These are phyloP conservation scores for Diabrotica virgifera DNA, from an alignment of 1,140 invertebrate species.

Conservation along the genomic window DNA sequence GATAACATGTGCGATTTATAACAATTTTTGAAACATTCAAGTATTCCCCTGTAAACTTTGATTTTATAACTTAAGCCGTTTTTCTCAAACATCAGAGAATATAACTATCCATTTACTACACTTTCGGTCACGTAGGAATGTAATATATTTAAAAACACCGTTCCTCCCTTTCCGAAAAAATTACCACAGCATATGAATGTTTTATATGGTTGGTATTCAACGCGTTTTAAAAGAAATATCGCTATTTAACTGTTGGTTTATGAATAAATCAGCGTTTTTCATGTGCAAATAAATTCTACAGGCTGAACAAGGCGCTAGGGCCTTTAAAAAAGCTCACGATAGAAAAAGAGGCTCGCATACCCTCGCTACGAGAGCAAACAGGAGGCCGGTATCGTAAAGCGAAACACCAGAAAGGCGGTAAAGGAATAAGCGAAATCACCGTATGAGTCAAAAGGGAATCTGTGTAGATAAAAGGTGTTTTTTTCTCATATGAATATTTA, in stretches of 20 bases:
- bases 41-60: too few species aligned
- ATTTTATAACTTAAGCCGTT: too few species aligned
- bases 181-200: constrained; percentile 2
- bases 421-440: neutral
- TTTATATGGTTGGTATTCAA: neutral
- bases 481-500: constrained; percentile 1
- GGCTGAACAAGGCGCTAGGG: neutral
- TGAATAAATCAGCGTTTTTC: constrained; percentile 2
- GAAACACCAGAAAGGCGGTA: constrained; percentile 1
- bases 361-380: neutral
- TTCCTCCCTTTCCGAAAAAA: neutral
- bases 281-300: constrained; percentile 1
- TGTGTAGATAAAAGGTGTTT: neutral
- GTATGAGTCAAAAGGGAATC: neutral
- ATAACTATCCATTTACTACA: too few species aligned
- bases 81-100: too few species aligned
- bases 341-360: neutral
- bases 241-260: neutral
- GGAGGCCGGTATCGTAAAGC: neutral
- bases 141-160: neutral
- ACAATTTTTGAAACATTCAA: too few species aligned
- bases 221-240: neutral
- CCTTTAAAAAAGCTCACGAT: neutral
- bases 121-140: too few species aligned
- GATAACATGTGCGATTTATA: too few species aligned